A percentile compares a stretch with the other conserved stretches of the same genome.
phyloP scores from a whole-genome alignment of 2,797 vertebrate species.

The Xiphophorus birchmanni region DNA sequence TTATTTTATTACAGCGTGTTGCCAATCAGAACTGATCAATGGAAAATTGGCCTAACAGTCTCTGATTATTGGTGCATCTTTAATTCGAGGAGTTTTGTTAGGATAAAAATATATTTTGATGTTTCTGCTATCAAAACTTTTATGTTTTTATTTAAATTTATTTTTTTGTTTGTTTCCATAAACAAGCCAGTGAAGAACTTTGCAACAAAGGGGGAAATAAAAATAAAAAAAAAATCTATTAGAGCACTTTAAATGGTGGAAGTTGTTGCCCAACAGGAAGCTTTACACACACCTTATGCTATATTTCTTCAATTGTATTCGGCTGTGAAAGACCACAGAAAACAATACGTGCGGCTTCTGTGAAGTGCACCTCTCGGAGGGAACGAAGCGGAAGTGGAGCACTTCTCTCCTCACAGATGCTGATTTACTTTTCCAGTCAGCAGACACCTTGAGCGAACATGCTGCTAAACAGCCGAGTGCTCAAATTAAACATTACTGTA shows the following conservation, averaged over 20 bases:
- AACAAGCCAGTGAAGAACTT: background rate
- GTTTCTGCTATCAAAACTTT: background rate
- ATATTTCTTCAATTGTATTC: constrained; percentile 20
- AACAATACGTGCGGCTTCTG: constrained; percentile 43
- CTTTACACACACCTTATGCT: constrained; percentile 45
- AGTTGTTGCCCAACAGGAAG: constrained; percentile 61
- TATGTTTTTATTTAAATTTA: background rate
- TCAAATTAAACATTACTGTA: constrained; percentile 7
- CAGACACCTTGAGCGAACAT: constrained; percentile 7
- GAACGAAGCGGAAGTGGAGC: constrained; percentile 32
- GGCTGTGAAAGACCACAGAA: constrained; percentile 1
- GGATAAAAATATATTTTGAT: background rate
- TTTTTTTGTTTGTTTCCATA: background rate
- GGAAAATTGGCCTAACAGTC: background rate
- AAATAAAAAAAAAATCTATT: constrained; percentile 25
- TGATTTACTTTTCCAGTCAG: constrained; percentile 11
- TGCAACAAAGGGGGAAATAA: constrained; percentile 16
- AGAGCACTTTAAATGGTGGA: constrained; percentile 30
- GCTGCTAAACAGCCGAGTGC: background rate
- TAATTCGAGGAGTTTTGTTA: background rate
- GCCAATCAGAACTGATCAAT: background rate
- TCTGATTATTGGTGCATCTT: background rate
- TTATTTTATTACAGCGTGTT: background rate
- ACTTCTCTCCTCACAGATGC: constrained; percentile 33
- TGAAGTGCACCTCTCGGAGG: constrained; percentile 27